A percentile compares a stretch with the other conserved stretches of the same genome.
These are phyloP conservation scores for Elanoides forficatus DNA, from an alignment of 2,113 vertebrate genomes.

Conservation along the genomic window DNA sequence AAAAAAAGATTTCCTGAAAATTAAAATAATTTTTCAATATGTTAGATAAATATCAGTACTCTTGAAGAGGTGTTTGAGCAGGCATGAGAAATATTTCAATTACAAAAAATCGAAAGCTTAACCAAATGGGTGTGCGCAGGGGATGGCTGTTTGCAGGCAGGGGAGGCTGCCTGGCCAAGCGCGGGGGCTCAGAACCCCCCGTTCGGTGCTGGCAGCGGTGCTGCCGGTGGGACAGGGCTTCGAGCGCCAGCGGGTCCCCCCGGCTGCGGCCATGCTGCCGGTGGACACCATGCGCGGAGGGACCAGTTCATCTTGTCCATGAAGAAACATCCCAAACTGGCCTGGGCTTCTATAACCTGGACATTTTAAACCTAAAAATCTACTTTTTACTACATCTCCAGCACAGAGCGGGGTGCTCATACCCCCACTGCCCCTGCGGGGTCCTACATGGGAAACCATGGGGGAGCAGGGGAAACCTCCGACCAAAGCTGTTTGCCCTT, in stretches of 20 bases:
- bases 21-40: conserved; percentile 44
- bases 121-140: background rate
- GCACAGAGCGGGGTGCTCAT: accelerated
- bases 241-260: accelerated
- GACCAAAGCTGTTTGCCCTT: background rate
- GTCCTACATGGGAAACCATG: accelerated
- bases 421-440: accelerated
- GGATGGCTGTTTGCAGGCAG: background rate
- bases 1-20: background rate
- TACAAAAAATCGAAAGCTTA: background rate
- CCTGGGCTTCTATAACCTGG: background rate
- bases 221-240: background rate
- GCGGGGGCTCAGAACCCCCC: accelerated
- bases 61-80: background rate
- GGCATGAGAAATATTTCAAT: background rate
- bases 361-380: background rate
- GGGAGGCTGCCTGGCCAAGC: background rate
- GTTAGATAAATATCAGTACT: conserved; percentile 34
- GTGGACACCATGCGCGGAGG: background rate
- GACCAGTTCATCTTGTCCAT: accelerated
- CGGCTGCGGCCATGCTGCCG: accelerated
- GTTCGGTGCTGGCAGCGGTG: accelerated
- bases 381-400: background rate
- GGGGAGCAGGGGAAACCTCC: background rate
- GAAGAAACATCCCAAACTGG: background rate